These are phyloP conservation scores for Saccopteryx leptura DNA, from an alignment of 2,113 vertebrate species.

Conservation along the genomic window DNA sequence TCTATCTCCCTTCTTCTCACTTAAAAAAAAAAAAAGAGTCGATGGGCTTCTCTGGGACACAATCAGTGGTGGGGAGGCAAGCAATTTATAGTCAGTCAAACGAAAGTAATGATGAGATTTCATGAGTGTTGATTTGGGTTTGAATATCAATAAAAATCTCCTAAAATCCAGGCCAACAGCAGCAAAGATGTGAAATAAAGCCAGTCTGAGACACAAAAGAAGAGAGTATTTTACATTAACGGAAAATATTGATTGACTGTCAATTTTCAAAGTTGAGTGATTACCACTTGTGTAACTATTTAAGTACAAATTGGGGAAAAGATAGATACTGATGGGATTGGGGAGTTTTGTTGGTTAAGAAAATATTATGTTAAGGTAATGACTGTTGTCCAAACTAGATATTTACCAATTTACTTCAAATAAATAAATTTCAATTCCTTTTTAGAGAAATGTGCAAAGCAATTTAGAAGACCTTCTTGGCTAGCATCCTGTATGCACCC, in stretches of 20 bases:
- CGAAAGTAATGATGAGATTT: background rate
- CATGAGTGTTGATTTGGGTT: background rate
- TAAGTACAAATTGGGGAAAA: background rate
- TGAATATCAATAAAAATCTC: background rate
- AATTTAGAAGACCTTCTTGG: background rate
- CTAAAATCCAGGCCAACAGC: background rate
- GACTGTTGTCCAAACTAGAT: background rate
- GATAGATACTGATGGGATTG: background rate
- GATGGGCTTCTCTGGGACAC: background rate
- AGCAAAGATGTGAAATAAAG: background rate
- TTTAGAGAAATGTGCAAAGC: background rate
- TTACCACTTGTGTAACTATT: background rate
- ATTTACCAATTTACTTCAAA: background rate
- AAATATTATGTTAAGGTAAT: background rate
- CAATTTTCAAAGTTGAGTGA: background rate
- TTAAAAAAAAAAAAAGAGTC: background rate
- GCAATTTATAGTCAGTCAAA: background rate
- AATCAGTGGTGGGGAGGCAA: background rate
- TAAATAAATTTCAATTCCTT: background rate
- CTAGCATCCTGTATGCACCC: background rate
- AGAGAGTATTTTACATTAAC: background rate
- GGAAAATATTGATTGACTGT: background rate
- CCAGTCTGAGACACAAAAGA: background rate
- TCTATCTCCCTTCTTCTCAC: no score
- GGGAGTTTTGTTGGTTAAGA: slow-evolving; percentile 10